phyloP scores from a whole-genome alignment of 2,888 invertebrate genomes.

The Dynastes tityus region DNA sequence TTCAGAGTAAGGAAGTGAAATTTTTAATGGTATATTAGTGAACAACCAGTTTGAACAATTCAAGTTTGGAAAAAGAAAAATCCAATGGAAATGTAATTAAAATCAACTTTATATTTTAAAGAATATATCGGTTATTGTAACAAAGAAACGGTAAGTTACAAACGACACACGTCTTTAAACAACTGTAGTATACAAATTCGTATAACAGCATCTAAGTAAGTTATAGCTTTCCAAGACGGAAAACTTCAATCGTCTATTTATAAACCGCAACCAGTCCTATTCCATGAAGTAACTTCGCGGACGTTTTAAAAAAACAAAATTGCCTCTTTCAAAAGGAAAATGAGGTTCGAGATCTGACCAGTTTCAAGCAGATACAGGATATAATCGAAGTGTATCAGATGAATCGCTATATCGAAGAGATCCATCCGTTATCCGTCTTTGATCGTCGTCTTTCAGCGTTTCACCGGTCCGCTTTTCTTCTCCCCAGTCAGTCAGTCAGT shows the following conservation, averaged over 20 bases:
- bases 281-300: slow-evolving; percentile 9
- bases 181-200: too few relatives aligned
- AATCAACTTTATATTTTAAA: too few relatives aligned
- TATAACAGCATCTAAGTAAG: too few relatives aligned
- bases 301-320: slow-evolving; percentile 25
- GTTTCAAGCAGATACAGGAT: not conserved
- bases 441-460: slow-evolving; percentile 43
- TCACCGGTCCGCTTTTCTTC: slow-evolving; percentile 48
- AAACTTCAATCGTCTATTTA: slow-evolving; percentile 10
- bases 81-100: too few relatives aligned
- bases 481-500: slow-evolving; percentile 45
- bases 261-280: slow-evolving; percentile 7
- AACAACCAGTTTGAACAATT: too few relatives aligned
- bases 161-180: too few relatives aligned
- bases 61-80: too few relatives aligned
- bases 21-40: too few relatives aligned
- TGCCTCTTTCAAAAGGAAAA: slow-evolving; percentile 26
- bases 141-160: too few relatives aligned
- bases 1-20: too few relatives aligned
- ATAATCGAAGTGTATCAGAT: slow-evolving; percentile 30
- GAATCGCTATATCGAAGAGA: slow-evolving; percentile 24
- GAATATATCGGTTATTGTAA: too few relatives aligned
- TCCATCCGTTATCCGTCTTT: slow-evolving; percentile 38
- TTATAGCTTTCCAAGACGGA: not conserved
- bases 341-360: slow-evolving; percentile 18